phyloP scores from a whole-genome alignment of 2,113 vertebrate genomes.

The Pseudolaguvia tuberculata region DNA sequence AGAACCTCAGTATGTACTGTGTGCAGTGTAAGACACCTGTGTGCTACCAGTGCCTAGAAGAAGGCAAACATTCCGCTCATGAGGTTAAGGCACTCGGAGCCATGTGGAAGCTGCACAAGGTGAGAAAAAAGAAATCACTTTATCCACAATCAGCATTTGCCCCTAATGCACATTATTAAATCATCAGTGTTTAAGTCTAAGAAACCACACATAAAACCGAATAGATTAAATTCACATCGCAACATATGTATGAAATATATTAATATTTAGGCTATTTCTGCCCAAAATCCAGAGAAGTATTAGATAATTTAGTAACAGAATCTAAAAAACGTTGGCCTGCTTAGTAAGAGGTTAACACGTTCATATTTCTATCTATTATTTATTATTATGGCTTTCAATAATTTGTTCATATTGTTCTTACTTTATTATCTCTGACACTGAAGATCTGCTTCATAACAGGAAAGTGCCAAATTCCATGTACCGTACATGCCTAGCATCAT shows the following conservation, averaged over 20 bases:
- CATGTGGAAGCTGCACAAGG: slow-evolving; percentile 99
- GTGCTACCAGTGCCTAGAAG: slow-evolving; percentile 97
- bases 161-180: neutral
- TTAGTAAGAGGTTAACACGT: neutral
- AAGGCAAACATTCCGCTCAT: slow-evolving; percentile 90
- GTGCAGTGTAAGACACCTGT: slow-evolving; percentile 95
- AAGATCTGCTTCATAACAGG: neutral
- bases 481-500: neutral
- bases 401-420: no score
- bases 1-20: slow-evolving; percentile 99
- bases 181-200: neutral
- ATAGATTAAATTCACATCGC: neutral
- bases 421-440: neutral
- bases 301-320: neutral
- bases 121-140: slow-evolving; percentile 56
- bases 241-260: neutral
- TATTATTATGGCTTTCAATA: no score
- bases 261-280: neutral
- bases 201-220: neutral
- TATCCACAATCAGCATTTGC: neutral
- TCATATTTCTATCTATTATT: no score
- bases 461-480: neutral
- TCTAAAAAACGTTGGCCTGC: neutral
- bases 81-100: slow-evolving; percentile 96
- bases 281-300: neutral